Evolutionary conservation across 2,797 vertebrate species (phyloP).

Genomic region (Crenuchus spilurus): DNA sequence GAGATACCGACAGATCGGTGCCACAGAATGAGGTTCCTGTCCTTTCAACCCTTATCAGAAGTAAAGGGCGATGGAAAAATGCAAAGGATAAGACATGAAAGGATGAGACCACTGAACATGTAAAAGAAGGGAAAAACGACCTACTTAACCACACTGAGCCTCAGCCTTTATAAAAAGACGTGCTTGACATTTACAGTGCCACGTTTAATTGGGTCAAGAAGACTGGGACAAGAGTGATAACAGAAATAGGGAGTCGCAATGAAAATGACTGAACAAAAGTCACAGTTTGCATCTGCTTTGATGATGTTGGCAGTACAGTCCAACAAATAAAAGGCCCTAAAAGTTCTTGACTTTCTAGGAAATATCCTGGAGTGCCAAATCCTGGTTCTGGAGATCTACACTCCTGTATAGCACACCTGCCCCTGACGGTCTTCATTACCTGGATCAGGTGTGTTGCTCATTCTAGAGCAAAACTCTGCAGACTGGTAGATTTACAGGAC

Average conservation of each 20-base stretch:
- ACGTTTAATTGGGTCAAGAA: conserved; percentile 52
- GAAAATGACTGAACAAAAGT: not conserved
- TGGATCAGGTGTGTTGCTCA: too few species aligned
- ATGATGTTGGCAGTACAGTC: too few species aligned
- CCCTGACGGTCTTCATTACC: too few species aligned
- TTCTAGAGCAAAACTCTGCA: too few species aligned
- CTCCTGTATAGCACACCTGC: too few species aligned
- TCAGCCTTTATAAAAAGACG: conserved; percentile 39
- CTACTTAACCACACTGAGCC: conserved; percentile 42
- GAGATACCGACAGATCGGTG: not conserved
- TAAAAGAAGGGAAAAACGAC: conserved; percentile 33
- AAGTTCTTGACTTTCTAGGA: too few species aligned
- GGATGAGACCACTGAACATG: not conserved
- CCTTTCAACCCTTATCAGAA: conserved; percentile 32
- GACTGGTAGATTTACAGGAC: too few species aligned
- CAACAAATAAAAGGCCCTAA: too few species aligned
- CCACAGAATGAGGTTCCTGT: conserved; percentile 6
- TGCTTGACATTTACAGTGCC: conserved; percentile 38
- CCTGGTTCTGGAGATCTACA: too few species aligned
- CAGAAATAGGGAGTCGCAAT: not conserved
- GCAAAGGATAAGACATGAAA: conserved; percentile 31
- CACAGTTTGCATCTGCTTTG: not conserved
- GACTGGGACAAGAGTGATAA: conserved; percentile 37
- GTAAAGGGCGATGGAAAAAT: conserved; percentile 34
- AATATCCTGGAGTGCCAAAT: too few species aligned